These are phyloP conservation scores for Peromyscus aztecus DNA, from an alignment of 2,797 vertebrate species.

Conservation along the genomic window DNA sequence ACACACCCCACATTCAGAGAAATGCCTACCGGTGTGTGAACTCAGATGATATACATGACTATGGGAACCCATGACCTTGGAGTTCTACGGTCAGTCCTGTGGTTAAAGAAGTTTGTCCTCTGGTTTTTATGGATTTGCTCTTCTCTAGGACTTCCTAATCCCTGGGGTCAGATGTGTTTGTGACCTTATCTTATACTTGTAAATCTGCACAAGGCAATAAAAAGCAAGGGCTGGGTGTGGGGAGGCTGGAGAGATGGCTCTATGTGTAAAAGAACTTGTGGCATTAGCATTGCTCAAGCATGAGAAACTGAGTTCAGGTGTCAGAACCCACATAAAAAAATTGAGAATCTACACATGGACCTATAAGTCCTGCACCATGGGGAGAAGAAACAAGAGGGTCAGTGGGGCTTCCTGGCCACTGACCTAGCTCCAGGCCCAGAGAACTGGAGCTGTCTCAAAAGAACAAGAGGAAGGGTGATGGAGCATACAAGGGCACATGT, in stretches of 20 bases:
- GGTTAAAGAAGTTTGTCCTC: neutral
- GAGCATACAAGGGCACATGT: neutral
- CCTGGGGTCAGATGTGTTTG: neutral
- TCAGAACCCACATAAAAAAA: neutral
- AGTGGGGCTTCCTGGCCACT: neutral
- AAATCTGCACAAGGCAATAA: neutral
- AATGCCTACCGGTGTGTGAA: neutral
- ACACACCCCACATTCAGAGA: neutral
- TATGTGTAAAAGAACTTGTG: neutral
- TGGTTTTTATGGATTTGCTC: constrained; percentile 20
- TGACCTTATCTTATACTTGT: neutral
- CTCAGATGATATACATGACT: neutral
- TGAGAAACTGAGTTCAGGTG: neutral
- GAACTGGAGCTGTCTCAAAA: neutral
- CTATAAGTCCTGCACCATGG: neutral
- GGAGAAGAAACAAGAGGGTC: neutral
- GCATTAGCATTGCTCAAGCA: neutral
- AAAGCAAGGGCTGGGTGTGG: neutral
- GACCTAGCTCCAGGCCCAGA: neutral
- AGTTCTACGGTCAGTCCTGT: neutral
- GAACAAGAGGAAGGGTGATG: neutral
- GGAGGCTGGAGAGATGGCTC: neutral
- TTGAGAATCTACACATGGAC: neutral
- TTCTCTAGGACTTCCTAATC: constrained; percentile 13
- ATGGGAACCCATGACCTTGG: neutral